Conservation (phyloP, 2,113 vertebrate genomes). For the Percina caprodes region DNA sequence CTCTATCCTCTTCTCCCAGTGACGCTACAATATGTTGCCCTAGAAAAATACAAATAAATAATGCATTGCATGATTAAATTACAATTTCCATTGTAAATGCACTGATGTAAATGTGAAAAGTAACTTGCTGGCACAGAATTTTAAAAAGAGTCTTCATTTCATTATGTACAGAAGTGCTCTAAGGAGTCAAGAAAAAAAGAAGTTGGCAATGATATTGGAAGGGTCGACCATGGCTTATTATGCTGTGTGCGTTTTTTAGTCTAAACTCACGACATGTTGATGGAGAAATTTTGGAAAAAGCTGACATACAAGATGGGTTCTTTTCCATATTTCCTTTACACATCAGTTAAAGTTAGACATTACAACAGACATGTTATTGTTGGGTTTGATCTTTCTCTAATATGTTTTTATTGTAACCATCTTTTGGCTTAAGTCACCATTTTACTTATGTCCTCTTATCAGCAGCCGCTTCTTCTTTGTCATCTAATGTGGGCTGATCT, state of each 20-base stretch:
- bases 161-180: conserved; percentile 57
- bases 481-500: conserved; percentile 15
- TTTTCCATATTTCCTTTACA: conserved; percentile 36
- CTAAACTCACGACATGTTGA: conserved; percentile 51
- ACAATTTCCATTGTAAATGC: conserved; percentile 66
- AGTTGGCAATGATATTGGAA: conserved; percentile 56
- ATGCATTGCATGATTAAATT: conserved; percentile 70
- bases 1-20: conserved; percentile 27
- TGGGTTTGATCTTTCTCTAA: conserved; percentile 33
- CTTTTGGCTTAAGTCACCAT: conserved; percentile 20
- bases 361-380: conserved; percentile 25
- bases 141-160: conserved; percentile 47
- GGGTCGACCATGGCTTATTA: conserved; percentile 24
- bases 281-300: conserved; percentile 35
- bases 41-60: conserved; percentile 69
- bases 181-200: conserved; percentile 32
- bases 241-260: conserved; percentile 1
- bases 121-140: conserved; percentile 58
- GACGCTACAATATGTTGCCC: conserved; percentile 59
- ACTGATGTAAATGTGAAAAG: conserved; percentile 64
- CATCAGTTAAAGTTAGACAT: conserved; percentile 37
- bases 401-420: conserved; percentile 53
- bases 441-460: conserved; percentile 17
- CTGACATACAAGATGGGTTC: conserved; percentile 1
- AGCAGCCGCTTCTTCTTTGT: conserved; percentile 17